Base-by-base conservation (phyloP, 2,888 invertebrate genomes). In the Stenotaenia linearis region DNA sequence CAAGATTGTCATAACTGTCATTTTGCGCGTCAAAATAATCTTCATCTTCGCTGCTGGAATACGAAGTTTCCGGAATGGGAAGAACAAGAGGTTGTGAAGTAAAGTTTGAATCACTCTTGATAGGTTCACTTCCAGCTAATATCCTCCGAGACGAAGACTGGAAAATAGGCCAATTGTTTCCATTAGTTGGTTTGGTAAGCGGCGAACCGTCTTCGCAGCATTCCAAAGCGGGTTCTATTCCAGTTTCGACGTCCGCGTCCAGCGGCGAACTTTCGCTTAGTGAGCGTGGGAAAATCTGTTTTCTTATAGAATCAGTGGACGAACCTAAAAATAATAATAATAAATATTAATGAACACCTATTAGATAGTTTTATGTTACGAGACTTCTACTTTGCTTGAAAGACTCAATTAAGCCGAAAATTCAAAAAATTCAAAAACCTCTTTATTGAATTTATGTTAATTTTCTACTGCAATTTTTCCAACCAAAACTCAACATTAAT, bases 31-130 rank as follows among this genome's bases (percentile, higher is more conserved):
- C 98, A 86, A 91, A 98, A 88, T 94, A 96, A 85, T 96, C 95
- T 80, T 94, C 94, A 80, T 98, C 97, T 86, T 98, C 98, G 35
- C 97, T 97, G 84, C 97, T 97, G n/a, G 97, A 98, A 87, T 97
- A 98, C 0, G 97, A 97, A 80, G 93, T 95, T 85, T 94, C 95
- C 74, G 97, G 97, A 9, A 95, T 93, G 80, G 91, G 89, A 80
- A 91, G 89, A 80, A 91, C 90, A 87, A 90, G 90, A 80, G 89
- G 88, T 83, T 88, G 85, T 82, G 78, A 23, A 23, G 50, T 15
- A 28, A 76, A 23, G n/a, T 15, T 76, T n/a, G 35, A 7, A 0
- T 35, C 76, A 32, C 32, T 75, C 6, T 23, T 30, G 4, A 18
- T 15, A 21, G 76, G 21, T 37, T 76, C 56, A 56, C 56, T 56